phyloP scores from a whole-genome alignment of 1,140 invertebrate genomes.

The Maniola jurtina region DNA sequence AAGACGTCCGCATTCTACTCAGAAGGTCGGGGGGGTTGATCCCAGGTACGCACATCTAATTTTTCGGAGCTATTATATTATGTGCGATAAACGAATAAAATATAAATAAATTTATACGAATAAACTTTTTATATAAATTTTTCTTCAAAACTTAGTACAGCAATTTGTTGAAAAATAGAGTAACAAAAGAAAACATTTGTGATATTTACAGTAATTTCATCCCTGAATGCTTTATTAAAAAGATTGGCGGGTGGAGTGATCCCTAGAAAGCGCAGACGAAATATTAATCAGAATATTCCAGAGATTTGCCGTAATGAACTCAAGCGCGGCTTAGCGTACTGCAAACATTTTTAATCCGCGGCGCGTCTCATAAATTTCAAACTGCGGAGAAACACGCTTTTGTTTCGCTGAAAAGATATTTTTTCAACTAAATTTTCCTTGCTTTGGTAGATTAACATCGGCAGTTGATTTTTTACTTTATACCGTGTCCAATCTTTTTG shows the following conservation, averaged over 20 bases:
- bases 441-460: constrained; percentile 46
- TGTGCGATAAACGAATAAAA: no score
- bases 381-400: constrained; percentile 59
- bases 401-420: constrained; percentile 68
- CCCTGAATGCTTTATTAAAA: constrained; percentile 40
- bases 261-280: constrained; percentile 67
- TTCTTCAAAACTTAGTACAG: no score
- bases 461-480: constrained; percentile 3
- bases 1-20: no score
- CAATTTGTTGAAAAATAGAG: not conserved
- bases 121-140: no score
- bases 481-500: not conserved
- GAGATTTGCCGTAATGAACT: constrained; percentile 67
- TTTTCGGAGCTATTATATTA: no score
- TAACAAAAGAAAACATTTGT: not conserved
- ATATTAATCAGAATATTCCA: constrained; percentile 71
- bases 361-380: constrained; percentile 73
- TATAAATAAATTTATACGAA: no score
- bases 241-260: constrained; percentile 53
- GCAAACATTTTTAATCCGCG: constrained; percentile 74
- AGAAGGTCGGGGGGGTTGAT: no score
- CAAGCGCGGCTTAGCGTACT: constrained; percentile 58
- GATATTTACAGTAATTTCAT: not conserved
- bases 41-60: no score
- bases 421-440: constrained; percentile 55